Evolutionary conservation across 2,113 vertebrate species (phyloP), one percentile per base, ranked within the genome.

Genomic region (Himantopus leucocephalus): DNA sequence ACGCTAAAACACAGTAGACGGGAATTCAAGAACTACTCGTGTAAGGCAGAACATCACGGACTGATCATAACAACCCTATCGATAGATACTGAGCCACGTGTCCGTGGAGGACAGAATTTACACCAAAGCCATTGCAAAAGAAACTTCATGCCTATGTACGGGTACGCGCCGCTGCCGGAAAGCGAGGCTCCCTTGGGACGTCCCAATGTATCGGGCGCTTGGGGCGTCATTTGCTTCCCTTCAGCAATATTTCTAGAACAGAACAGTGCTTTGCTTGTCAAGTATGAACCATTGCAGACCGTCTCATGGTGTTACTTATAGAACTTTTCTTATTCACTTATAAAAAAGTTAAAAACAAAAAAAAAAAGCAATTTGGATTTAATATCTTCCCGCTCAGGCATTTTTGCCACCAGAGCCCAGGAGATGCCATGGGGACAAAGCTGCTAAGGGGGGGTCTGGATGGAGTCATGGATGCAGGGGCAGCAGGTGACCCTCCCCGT

Each of bases 1-100:
- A 12, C 2, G 3, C 30, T 58, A 9, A 9, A 50, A 35, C 18
- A 8, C 29, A 3, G 41, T 1, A n/a, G n/a, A 5, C 1, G 7
- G 59, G 32, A 58, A 10, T 22, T 52, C 59, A 17, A 2, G 24
- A 32, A 3, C 30, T 6, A 14, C 39, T 17, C 2, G 2, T 4
- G 18, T 8, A 7, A 89, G 39, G 6, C 59, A 43, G 27, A 7
- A 5, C 21, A 9, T 10, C 43, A 8, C 7, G 2, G 14, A 4
- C 12, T 12, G 70, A 3, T 37, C 8, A 5, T 5, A 45, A 22
- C 12, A 9, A 6, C 32, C 60, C 68, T 15, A 5, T 1, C 8
- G 63, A 6, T 1, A 9, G 63, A 14, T 12, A 6, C 71, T 5
- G 37, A 53, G 62, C 70, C 60, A 19, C 2, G 0, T 15, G 34